Evolutionary conservation across 2,888 invertebrate species (phyloP).

Genomic region (Spisula solida): DNA sequence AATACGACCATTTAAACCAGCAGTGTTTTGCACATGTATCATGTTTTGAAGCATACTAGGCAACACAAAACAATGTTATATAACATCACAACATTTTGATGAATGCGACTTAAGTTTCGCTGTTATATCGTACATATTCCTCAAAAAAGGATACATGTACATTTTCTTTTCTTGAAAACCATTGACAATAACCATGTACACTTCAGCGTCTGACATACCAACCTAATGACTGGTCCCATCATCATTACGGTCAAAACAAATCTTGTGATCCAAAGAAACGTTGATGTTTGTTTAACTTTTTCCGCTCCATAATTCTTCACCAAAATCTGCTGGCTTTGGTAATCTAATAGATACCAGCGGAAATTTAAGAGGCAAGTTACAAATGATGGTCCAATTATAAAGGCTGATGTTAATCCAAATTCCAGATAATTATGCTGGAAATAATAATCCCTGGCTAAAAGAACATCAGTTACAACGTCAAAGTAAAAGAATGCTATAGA

Average conservation of each 20-base stretch:
- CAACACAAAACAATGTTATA: too few relatives aligned
- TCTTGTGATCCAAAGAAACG: conserved; percentile 75
- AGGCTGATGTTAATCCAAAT: conserved; percentile 77
- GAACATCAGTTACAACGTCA: conserved; percentile 80
- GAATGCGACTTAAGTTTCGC: too few relatives aligned
- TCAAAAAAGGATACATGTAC: too few relatives aligned
- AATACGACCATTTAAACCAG: too few relatives aligned
- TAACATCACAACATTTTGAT: too few relatives aligned
- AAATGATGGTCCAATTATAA: conserved; percentile 78
- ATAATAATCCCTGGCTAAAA: conserved; percentile 78
- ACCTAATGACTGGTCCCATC: conserved; percentile 83
- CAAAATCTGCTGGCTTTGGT: conserved; percentile 72
- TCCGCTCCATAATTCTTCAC: conserved; percentile 65
- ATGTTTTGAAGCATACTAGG: too few relatives aligned
- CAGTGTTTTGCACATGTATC: too few relatives aligned
- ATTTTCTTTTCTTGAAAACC: too few relatives aligned
- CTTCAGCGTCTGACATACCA: conserved; percentile 21
- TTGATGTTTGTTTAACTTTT: conserved; percentile 69
- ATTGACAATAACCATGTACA: too few relatives aligned
- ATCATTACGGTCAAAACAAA: conserved; percentile 79
- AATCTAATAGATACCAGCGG: conserved; percentile 81
- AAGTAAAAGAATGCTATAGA: conserved; percentile 79
- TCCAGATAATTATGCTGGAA: conserved; percentile 62
- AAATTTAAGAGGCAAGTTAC: conserved; percentile 78
- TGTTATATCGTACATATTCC: too few relatives aligned